Base-by-base conservation (phyloP, 2,888 invertebrate species). In the Perizoma flavofasciatum region DNA sequence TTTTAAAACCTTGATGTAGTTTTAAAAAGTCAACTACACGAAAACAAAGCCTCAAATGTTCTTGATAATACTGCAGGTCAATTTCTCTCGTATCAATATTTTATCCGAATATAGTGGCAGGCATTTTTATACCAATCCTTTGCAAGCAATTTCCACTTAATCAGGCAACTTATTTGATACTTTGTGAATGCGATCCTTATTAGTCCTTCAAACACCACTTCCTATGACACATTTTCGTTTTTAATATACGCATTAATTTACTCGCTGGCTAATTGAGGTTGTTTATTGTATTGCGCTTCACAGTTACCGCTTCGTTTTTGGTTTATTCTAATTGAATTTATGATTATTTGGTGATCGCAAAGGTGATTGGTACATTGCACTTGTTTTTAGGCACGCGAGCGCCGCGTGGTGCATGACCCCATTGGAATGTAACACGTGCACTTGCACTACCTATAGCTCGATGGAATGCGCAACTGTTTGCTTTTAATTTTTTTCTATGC, bases 391-490 rank as follows among this genome's bases (percentile, higher is more conserved):
- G 85, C 86, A 84, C 88, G 86, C 62, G 51, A 41, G 49, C 83
- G 74, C 80, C 73, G 83, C 81, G 82, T 87, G 89, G 89, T 85
- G 86, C 89, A 89, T 91, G 92, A 91, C 91, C 91, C 88, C 89
- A 73, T 73, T 77, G 91, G 91, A 89, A 91, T 91, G 90, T 82
- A 81, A 90, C 91, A 91, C 91, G 91, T 58, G 62, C 57, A 54
- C 49, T 50, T 89, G 90, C 86, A 85, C 86, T 88, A 22, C 22
- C 22, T 22, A 22, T 22, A 85, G 86, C 84, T 54, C 84, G 69
- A 78, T 82, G 91, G 91, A 89, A 89, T 92, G 91, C 87, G 89
- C 90, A 88, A 91, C 89, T 90, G 89, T 91, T 91, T 91, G 86
- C 88, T 86, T 87, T 88, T 88, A 85, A 81, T 87, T 88, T 88